Evolutionary conservation across 2,113 vertebrate genomes (phyloP), one percentile per base, ranked within the genome.

Genomic region (Boleophthalmus pectinirostris): DNA sequence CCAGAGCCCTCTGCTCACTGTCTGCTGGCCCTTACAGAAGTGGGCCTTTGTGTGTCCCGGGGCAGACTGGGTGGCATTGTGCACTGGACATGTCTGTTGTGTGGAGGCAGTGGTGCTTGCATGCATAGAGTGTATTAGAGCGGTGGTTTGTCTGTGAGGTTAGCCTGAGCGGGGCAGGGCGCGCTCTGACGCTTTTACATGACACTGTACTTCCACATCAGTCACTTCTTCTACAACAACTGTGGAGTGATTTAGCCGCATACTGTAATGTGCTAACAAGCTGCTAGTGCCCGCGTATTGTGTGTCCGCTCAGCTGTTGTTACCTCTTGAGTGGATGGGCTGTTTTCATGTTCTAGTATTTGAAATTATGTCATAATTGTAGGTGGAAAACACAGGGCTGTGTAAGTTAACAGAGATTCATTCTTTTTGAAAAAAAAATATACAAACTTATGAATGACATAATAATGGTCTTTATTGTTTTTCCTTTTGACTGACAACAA

Each of bases 71-170:
- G 80, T 81, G 82, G 88, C 78, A 78, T 69, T 53, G 79, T 85
- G 77, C 78, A 82, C 83, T 77, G 83, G 85, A 90, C 89, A 74
- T 81, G 83, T 75, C 87, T 87, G 86, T 89, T 91, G 84, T 90
- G 20, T 54, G 47, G 46, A 92, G 84, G 69, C 67, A 65, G 77
- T 76, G 72, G 82, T 74, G 74, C 88, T 87, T 92, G 79, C 90
- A 87, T 80, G 83, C 82, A 61, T 85, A 86, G 72, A 78, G 46
- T 81, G 85, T 88, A 90, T 89, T 90, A 84, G 69, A 15, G 54
- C 68, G 73, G 72, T 64, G 68, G 79, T 86, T 88, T 81, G 84
- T 82, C 83, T 86, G 88, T 88, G 87, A 85, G 45, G 79, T 83
- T 74, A 79, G 79, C 86, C 20, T 64, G 61, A 79, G 79, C 69